Evolutionary conservation across 2,113 vertebrate genomes (phyloP).

Genomic region (Clarias batrachus): DNA sequence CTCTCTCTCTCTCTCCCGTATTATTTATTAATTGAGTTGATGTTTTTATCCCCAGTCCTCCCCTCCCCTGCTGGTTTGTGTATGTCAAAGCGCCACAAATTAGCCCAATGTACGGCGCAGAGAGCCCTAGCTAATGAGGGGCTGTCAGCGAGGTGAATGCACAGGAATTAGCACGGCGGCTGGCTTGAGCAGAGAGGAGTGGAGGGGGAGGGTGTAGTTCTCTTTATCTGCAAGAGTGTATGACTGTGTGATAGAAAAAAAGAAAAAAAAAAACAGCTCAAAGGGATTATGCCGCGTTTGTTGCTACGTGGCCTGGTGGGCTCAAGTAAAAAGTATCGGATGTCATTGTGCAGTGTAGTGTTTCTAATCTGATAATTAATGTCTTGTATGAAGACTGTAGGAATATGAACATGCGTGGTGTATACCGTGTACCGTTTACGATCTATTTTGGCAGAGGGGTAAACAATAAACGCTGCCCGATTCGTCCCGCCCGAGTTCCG

Average conservation of each 20-base stretch:
- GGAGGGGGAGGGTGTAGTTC: conserved; percentile 32
- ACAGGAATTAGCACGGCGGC: conserved; percentile 48
- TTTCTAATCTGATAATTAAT: conserved; percentile 4
- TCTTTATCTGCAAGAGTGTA: conserved; percentile 37
- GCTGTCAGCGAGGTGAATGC: conserved; percentile 52
- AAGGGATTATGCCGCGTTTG: conserved; percentile 26
- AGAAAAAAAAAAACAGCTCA: conserved; percentile 10
- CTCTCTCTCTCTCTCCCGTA: conserved; percentile 33
- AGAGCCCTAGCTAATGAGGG: conserved; percentile 57
- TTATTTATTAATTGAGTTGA: conserved; percentile 61
- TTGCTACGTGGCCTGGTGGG: conserved; percentile 18
- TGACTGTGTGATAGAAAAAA: conserved; percentile 7
- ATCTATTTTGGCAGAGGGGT: neutral
- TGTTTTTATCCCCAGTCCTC: conserved; percentile 53
- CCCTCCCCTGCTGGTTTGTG: conserved; percentile 55
- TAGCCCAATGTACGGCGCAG: conserved; percentile 56
- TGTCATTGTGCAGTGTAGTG: neutral
- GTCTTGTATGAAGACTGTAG: neutral
- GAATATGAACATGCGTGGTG: neutral
- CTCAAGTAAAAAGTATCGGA: conserved; percentile 4
- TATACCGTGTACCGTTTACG: neutral
- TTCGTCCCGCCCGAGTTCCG: neutral
- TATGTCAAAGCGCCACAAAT: conserved; percentile 60
- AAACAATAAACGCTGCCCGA: neutral
- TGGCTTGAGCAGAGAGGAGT: conserved; percentile 21